These are phyloP conservation scores for Seriola rivoliana DNA, from an alignment of 2,113 vertebrate species.

Conservation along the genomic window DNA sequence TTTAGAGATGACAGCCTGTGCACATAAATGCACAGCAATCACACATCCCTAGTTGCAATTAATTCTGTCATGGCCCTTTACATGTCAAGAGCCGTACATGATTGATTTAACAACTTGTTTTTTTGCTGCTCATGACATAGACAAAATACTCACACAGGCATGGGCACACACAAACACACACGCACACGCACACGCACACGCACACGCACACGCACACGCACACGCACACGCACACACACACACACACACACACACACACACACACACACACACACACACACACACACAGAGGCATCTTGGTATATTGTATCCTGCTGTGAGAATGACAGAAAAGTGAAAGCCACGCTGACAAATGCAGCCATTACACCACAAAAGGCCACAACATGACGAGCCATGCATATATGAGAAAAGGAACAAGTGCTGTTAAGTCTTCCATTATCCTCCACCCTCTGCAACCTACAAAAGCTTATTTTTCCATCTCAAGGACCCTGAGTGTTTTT, in stretches of 20 bases:
- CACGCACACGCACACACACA: neutral
- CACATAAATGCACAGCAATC: neutral
- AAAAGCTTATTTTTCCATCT: slow-evolving; percentile 58
- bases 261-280: neutral
- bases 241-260: neutral
- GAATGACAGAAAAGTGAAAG: slow-evolving; percentile 48
- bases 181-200: neutral
- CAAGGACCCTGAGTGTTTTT: slow-evolving; percentile 52
- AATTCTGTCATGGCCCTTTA: slow-evolving; percentile 6
- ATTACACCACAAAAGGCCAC: slow-evolving; percentile 39
- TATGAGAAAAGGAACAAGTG: slow-evolving; percentile 36
- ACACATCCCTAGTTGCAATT: neutral
- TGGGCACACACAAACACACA: neutral
- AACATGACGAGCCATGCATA: slow-evolving; percentile 31
- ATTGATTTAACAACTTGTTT: slow-evolving; percentile 22
- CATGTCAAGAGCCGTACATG: neutral
- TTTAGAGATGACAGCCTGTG: neutral
- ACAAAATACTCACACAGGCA: neutral
- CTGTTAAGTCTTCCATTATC: slow-evolving; percentile 55
- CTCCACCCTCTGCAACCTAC: slow-evolving; percentile 14
- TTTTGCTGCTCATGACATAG: slow-evolving; percentile 1
- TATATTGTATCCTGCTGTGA: slow-evolving; percentile 31
- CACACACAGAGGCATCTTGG: neutral
- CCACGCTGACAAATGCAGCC: slow-evolving; percentile 40
- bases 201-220: neutral